Conservation (phyloP, 1,140 invertebrate genomes). For the Hylaeus volcanicus region DNA sequence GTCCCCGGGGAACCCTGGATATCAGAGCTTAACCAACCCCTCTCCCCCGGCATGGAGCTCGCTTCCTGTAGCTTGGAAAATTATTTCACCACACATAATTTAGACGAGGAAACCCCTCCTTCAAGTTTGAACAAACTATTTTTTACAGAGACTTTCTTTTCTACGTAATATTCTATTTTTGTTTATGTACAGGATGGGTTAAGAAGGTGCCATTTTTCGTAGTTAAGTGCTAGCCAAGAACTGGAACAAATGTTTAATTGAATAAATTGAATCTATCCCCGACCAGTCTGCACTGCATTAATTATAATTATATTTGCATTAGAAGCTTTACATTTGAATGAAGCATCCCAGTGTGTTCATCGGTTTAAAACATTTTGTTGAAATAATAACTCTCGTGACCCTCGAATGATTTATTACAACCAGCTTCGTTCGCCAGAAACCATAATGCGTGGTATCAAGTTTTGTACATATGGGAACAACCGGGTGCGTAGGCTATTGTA, state of each 20-base stretch:
- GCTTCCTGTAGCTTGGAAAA: slow-evolving; percentile 16
- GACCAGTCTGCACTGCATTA: not conserved
- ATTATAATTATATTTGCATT: slow-evolving; percentile 8
- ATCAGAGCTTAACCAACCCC: slow-evolving; percentile 26
- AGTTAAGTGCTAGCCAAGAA: too few relatives aligned
- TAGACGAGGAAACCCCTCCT: not conserved
- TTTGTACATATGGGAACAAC: slow-evolving; percentile 27
- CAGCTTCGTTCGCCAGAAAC: slow-evolving; percentile 28
- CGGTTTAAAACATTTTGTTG: not conserved
- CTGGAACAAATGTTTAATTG: too few relatives aligned
- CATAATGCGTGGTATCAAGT: slow-evolving; percentile 36
- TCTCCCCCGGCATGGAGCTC: not conserved
- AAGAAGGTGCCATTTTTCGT: too few relatives aligned
- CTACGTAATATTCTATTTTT: too few relatives aligned
- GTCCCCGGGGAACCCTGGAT: slow-evolving; percentile 20
- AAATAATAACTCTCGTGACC: slow-evolving; percentile 14
- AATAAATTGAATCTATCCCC: too few relatives aligned
- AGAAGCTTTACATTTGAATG: slow-evolving; percentile 5
- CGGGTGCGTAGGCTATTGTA: slow-evolving; percentile 1
- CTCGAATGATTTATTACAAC: slow-evolving; percentile 29
- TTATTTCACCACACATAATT: not conserved
- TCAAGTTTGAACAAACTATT: too few relatives aligned
- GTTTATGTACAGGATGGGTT: too few relatives aligned
- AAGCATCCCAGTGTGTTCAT: too few relatives aligned
- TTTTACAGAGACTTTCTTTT: too few relatives aligned